Percentiles rank a stretch among this genome's conserved stretches.
Evolutionary conservation across 1,140 invertebrate genomes (phyloP).

Genomic region (Ectropis grisescens): DNA sequence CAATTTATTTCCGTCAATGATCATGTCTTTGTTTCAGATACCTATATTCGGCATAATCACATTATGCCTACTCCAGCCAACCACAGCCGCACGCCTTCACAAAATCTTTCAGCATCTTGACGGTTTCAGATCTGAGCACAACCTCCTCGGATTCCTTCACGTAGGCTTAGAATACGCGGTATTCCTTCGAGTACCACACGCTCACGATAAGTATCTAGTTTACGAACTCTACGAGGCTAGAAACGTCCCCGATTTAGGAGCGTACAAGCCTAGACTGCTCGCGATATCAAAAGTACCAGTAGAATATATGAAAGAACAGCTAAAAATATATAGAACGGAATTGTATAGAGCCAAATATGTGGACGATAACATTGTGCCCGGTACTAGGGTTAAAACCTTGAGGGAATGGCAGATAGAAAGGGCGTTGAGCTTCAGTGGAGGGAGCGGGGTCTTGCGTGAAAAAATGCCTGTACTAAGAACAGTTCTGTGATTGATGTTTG

Average conservation of each 20-base stretch:
- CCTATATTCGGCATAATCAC: slow-evolving; percentile 6
- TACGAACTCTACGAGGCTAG: slow-evolving; percentile 50
- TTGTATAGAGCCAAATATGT: slow-evolving; percentile 43
- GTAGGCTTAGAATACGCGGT: slow-evolving; percentile 45
- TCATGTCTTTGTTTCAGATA: slow-evolving; percentile 28
- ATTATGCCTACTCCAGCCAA: slow-evolving; percentile 7
- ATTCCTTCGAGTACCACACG: slow-evolving; percentile 31
- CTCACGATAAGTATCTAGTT: slow-evolving; percentile 39
- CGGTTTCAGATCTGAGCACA: slow-evolving; percentile 38
- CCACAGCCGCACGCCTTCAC: slow-evolving; percentile 31
- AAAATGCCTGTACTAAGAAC: slow-evolving; percentile 20
- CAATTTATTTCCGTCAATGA: too few species aligned
- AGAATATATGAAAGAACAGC: slow-evolving; percentile 40
- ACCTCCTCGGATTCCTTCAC: slow-evolving; percentile 39
- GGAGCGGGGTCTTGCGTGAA: slow-evolving; percentile 8
- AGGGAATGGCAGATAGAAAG: slow-evolving; percentile 52
- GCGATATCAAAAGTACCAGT: slow-evolving; percentile 47
- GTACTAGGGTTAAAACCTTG: slow-evolving; percentile 38
- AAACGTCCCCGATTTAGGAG: slow-evolving; percentile 20
- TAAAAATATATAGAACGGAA: slow-evolving; percentile 35
- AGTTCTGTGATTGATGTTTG: slow-evolving; percentile 14
- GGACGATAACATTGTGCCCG: slow-evolving; percentile 36
- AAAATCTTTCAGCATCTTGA: slow-evolving; percentile 47
- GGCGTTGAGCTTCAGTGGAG: slow-evolving; percentile 17
- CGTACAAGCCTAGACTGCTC: slow-evolving; percentile 29